These are phyloP conservation scores for Mizuhopecten yessoensis DNA, from an alignment of 1,140 invertebrate species.

Conservation along the genomic window DNA sequence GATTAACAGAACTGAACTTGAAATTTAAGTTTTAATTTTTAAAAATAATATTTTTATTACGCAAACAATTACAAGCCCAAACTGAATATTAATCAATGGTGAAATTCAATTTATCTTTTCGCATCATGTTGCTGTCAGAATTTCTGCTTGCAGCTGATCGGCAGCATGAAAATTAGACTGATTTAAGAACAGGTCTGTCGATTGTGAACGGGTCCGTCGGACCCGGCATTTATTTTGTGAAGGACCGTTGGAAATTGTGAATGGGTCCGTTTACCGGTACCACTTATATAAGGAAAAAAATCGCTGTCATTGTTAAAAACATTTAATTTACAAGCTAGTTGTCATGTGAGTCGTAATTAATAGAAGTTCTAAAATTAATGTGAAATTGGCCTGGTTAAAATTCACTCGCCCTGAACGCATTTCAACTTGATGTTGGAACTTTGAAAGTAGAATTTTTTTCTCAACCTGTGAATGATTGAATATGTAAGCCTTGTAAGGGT, in stretches of 20 bases:
- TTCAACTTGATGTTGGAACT: conserved; percentile 50
- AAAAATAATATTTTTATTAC: conserved; percentile 51
- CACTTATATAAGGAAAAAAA: conserved; percentile 50
- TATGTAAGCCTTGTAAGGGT: conserved; percentile 49
- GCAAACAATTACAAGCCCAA: conserved; percentile 50
- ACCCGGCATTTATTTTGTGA: conserved; percentile 50
- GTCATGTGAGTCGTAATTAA: conserved; percentile 48
- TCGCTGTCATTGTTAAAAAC: conserved; percentile 50
- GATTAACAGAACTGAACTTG: conserved; percentile 50
- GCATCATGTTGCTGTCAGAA: conserved; percentile 50
- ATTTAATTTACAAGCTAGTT: conserved; percentile 50
- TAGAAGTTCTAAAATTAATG: conserved; percentile 50
- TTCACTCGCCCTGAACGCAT: conserved; percentile 42
- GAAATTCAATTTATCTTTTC: conserved; percentile 51
- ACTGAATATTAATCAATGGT: conserved; percentile 51
- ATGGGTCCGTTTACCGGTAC: conserved; percentile 49
- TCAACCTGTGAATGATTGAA: conserved; percentile 49
- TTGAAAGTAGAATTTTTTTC: conserved; percentile 51
- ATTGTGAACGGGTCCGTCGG: conserved; percentile 50
- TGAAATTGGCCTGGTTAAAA: conserved; percentile 50
- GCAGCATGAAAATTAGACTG: conserved; percentile 50
- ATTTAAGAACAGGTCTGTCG: conserved; percentile 50
- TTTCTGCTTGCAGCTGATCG: conserved; percentile 50
- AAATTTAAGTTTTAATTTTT: conserved; percentile 51
- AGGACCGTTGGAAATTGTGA: conserved; percentile 44